Base-by-base conservation (phyloP, 2,797 vertebrate genomes). In the Threskiornis aethiopicus region DNA sequence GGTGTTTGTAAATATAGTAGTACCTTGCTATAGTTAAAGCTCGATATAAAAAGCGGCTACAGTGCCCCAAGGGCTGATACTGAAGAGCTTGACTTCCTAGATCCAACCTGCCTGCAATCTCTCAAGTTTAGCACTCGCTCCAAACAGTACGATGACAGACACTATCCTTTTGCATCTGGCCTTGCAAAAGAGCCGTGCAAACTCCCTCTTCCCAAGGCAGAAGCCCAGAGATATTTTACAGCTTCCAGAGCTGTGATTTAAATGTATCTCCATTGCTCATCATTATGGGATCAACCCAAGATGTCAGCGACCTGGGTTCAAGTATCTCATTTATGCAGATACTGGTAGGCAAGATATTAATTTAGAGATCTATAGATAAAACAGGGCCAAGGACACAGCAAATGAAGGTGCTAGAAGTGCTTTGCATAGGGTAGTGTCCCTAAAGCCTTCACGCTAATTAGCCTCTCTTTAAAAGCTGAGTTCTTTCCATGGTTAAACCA, bases 181-280 rank as follows among this genome's bases (percentile, higher is more conserved):
- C 29, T 88, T 66, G 31, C 35, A 20, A 7, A 49, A 66, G 46
- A 70, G 47, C 58, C 65, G 62, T 55, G 42, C 13, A 39, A 62
- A 52, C 26, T 10, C 54, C n/a, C 16, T 41, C 16, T 24, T 59
- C 35, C 35, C 6, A 1, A 72, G 29, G 42, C 12, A 73, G 44
- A 70, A 57, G 42, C 19, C 12, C 19, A 19, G 31, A 47, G 16
- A 20, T 35, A 42, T 21, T 42, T 39, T 20, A 31, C 35, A 55
- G 35, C 33, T 44, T 80, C 44, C 57, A 44, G 51, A 24, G 24
- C 51, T 44, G 35, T 12, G 51, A 79, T 35, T 39, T 49, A 24
- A 75, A 59, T 1, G 15, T 7, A 37, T 10, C 19, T 35, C 26
- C 2, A 5, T 35, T 15, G 61, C 51, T 31, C 2, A 0, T 39